Base-by-base conservation (phyloP, 2,797 vertebrate genomes). In the Pangasius djambal region DNA sequence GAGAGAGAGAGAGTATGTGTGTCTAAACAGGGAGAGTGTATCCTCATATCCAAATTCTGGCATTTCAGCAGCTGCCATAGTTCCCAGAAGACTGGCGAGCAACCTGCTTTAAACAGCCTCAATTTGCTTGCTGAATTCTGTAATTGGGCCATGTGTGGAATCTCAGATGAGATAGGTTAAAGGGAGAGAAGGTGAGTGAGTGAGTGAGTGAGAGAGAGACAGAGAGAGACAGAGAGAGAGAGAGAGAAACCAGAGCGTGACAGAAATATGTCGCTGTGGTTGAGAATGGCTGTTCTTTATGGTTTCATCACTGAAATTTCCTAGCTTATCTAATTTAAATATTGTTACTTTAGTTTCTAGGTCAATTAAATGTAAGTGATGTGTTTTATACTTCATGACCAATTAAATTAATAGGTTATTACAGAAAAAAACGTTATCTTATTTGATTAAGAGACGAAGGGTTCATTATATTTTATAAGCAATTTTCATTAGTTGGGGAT, bases 341-440 rank as follows among this genome's bases (percentile, higher is more conserved):
- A 97, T 97, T 96, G 96, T 97, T 97, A 97, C 97, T 97, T 94
- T 97, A 96, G 95, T 98, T 99, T 99, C 97, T 98, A 97, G 98
- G 97, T 98, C 98, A 99, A 98, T 98, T 98, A 98, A 98, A 98
- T 97, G 97, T 97, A 98, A 98, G 97, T 96, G 97, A 98, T 97
- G 97, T 98, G 97, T 97, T 98, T 97, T 98, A 98, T 98, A 97
- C 97, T 98, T 99, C 97, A 96, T 96, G 97, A 98, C 97, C 98
- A 99, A 98, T 99, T 98, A 98, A 98, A 99, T 98, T 97, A 99
- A 98, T 98, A 99, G 98, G 97, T 98, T 99, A 99, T 98, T 97
- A 97, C 94, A 87, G 89, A 96, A 95, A 96, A 94, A 94, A 83
- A 65, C 37, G 96, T 97, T 96, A 96, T 97, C 97, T 97, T 97